Evolutionary conservation across 2,888 invertebrate genomes (phyloP).

Genomic region (Clivina fossor): DNA sequence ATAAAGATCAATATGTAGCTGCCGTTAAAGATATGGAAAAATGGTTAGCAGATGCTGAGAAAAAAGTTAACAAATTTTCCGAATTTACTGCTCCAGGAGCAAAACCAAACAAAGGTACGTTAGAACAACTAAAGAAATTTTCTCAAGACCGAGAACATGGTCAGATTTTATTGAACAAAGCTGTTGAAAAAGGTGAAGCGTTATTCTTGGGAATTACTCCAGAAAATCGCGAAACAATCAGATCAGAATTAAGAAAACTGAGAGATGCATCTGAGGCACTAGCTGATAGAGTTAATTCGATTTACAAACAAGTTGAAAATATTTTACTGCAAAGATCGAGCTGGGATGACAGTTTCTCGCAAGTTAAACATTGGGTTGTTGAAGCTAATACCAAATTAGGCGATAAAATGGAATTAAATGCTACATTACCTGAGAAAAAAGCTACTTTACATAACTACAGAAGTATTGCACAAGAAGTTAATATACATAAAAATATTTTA

Average conservation of each 20-base stretch:
- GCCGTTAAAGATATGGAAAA: conserved; percentile 70
- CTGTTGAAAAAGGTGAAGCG: conserved; percentile 84
- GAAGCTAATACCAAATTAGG: conserved; percentile 77
- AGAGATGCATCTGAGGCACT: conserved; percentile 83
- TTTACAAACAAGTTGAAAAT: conserved; percentile 85
- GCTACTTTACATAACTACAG: conserved; percentile 79
- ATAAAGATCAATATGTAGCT: conserved; percentile 68
- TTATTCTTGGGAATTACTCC: conserved; percentile 84
- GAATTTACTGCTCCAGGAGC: conserved; percentile 70
- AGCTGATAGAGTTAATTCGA: conserved; percentile 79
- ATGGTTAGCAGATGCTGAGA: conserved; percentile 78
- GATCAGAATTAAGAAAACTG: conserved; percentile 77
- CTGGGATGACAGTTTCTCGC: conserved; percentile 88
- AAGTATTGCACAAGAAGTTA: conserved; percentile 81
- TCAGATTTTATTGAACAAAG: conserved; percentile 73
- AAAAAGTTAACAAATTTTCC: conserved; percentile 71
- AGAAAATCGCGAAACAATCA: conserved; percentile 82
- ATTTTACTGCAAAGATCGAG: conserved; percentile 88
- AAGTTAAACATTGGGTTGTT: conserved; percentile 83
- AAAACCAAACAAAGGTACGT: conserved; percentile 74
- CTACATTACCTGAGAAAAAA: conserved; percentile 87
- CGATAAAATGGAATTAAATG: conserved; percentile 69
- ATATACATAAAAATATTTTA: conserved; percentile 80
- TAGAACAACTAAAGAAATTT: conserved; percentile 75
- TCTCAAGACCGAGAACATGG: conserved; percentile 77